phyloP scores from a whole-genome alignment of 2,113 vertebrate genomes.

The Semnopithecus entellus region DNA sequence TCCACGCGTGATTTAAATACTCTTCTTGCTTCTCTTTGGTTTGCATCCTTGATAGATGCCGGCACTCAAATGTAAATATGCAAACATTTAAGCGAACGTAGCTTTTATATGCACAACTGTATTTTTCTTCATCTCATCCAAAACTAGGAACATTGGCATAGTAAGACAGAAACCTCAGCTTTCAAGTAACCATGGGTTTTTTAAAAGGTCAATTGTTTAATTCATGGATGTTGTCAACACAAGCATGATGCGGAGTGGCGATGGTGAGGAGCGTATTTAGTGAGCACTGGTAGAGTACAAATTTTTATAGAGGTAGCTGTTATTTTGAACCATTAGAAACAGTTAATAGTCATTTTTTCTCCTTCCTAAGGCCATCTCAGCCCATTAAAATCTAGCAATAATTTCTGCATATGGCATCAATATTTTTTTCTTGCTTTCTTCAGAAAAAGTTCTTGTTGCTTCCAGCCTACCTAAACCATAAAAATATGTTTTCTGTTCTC shows the following conservation, averaged over 20 bases:
- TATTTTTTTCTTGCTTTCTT: not conserved
- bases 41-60: slow-evolving; percentile 6
- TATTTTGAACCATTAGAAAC: not conserved
- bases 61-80: not conserved
- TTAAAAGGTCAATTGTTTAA: slow-evolving; percentile 55
- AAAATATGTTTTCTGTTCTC: not conserved
- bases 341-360: not conserved
- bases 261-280: too few species aligned
- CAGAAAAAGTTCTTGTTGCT: not conserved
- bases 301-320: not conserved
- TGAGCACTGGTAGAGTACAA: not conserved
- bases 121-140: not conserved
- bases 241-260: not conserved
- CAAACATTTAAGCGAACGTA: not conserved
- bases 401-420: slow-evolving; percentile 4
- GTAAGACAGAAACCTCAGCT: slow-evolving; percentile 18
- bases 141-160: not conserved
- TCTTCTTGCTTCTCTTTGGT: slow-evolving; percentile 54
- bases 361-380: not conserved
- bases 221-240: not conserved
- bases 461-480: not conserved
- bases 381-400: slow-evolving; percentile 5
- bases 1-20: slow-evolving; percentile 57
- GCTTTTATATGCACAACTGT: not conserved
- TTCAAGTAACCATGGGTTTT: slow-evolving; percentile 36